Evolutionary conservation across 2,113 vertebrate species (phyloP), one percentile per base, ranked within the genome.

Genomic region (Procavia capensis): DNA sequence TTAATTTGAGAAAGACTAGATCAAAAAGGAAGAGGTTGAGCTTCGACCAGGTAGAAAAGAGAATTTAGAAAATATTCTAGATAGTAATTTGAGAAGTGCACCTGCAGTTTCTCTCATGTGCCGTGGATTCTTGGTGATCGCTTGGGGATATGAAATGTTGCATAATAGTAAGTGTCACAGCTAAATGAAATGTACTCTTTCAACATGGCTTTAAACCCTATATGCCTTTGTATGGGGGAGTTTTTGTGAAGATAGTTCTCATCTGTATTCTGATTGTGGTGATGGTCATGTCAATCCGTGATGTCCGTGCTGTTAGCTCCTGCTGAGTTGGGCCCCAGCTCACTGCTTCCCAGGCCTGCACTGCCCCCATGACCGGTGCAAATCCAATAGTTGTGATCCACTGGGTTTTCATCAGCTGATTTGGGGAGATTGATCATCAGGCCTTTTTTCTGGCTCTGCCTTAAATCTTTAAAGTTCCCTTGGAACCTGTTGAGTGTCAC

Each of bases 11-110:
- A 76, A 45, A 43, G 27, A 1, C 29, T 25, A 29, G 19, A 24
- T 57, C 45, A n/a, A 25, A 82, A 66, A 54, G 19, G 20, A 83
- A 59, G 39, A 57, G 2, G 31, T 34, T 78, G 83, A 85, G 39
- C 22, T 63, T 74, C 57, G 10, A 72, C 31, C 4, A 31, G 13
- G 22, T 7, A 14, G 45, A 14, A 74, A 50, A 82, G 45, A 57
- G 39, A 54, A 22, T 87, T 34, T 31, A 22, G 36, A 59, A 72
- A 36, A 70, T 1, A 50, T 3, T 39, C 74, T 34, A 7, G 43
- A 61, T 43, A 22, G 0, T 9, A 2, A 43, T 1, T n/a, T 13
- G 31, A n/a, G 64, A n/a, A 36, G 45, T 0, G 1, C 17, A 36
- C 7, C 6, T 34, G 6, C 50, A 17, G 1, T 57, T 83, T 14